Conservation (phyloP, 2,113 vertebrate genomes). For the Rhinopomastus cyanomelas region DNA sequence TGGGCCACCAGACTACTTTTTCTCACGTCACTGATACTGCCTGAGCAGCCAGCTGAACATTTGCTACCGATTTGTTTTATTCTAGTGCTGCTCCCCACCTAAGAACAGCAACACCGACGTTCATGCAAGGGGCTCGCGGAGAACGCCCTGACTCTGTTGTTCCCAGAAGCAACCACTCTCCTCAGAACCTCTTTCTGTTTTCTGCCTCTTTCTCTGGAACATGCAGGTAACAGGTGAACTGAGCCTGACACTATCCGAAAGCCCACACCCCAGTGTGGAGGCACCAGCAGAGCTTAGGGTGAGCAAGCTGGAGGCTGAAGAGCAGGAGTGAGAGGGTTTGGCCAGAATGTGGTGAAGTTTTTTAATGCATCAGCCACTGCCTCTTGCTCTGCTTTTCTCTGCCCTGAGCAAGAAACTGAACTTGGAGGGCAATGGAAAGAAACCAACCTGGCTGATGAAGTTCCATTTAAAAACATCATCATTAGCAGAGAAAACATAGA, state of each 20-base stretch:
- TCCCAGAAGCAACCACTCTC: background rate
- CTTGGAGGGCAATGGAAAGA: background rate
- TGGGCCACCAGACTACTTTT: background rate
- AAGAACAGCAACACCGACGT: background rate
- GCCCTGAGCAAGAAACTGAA: background rate
- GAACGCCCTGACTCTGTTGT: background rate
- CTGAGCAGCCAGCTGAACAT: conserved; percentile 23
- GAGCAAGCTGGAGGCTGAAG: background rate
- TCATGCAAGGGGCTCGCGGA: background rate
- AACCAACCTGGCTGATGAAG: background rate
- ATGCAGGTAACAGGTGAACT: background rate
- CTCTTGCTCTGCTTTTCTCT: background rate
- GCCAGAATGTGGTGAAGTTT: background rate
- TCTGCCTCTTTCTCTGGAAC: background rate
- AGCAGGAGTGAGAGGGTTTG: background rate
- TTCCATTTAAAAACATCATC: background rate
- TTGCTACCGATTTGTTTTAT: background rate
- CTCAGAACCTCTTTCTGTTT: background rate
- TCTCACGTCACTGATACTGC: background rate
- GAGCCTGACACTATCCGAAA: background rate
- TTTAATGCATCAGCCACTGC: background rate
- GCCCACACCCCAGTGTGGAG: background rate
- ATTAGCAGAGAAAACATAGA: background rate
- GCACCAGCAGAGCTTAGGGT: background rate
- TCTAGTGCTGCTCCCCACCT: background rate